Evolutionary conservation across 2,888 invertebrate species (phyloP).

Genomic region (Parnassius apollo): DNA sequence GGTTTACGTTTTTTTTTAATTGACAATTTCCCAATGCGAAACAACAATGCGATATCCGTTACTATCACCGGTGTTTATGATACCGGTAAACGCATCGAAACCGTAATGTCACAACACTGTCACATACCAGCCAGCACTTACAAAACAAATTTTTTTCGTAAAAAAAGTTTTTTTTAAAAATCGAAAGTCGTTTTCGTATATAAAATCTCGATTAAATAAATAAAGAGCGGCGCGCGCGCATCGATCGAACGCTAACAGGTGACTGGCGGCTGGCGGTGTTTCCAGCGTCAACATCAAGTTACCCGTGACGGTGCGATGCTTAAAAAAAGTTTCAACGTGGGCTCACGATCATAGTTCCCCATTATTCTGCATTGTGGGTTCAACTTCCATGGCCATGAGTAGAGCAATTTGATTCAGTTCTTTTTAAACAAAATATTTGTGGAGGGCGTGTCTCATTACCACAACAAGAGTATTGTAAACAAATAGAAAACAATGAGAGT

Average conservation of each 20-base stretch:
- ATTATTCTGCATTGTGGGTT: slow-evolving; percentile 12
- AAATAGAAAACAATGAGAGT: no score
- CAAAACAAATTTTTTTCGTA: slow-evolving; percentile 40
- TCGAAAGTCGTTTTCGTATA: slow-evolving; percentile 47
- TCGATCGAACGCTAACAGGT: slow-evolving; percentile 68
- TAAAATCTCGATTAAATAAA: slow-evolving; percentile 37
- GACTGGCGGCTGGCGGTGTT: slow-evolving; percentile 52
- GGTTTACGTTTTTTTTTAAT: slow-evolving; percentile 11
- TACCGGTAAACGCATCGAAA: slow-evolving; percentile 59
- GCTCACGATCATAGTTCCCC: slow-evolving; percentile 37
- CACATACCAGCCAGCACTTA: slow-evolving; percentile 42
- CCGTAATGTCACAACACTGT: slow-evolving; percentile 47
- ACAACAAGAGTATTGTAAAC: not conserved
- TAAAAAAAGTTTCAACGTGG: slow-evolving; percentile 59
- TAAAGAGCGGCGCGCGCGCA: slow-evolving; percentile 61
- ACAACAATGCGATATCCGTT: slow-evolving; percentile 45
- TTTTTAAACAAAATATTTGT: not conserved
- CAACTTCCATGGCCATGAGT: slow-evolving; percentile 6
- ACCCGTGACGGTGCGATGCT: slow-evolving; percentile 55
- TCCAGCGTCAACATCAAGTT: slow-evolving; percentile 34
- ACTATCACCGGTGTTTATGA: slow-evolving; percentile 53
- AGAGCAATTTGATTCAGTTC: not conserved
- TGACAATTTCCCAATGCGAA: slow-evolving; percentile 23
- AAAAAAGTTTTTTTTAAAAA: slow-evolving; percentile 42
- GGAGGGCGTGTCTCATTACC: not conserved